Base-by-base conservation (phyloP, 2,113 vertebrate genomes). In the Catharus minimus region DNA sequence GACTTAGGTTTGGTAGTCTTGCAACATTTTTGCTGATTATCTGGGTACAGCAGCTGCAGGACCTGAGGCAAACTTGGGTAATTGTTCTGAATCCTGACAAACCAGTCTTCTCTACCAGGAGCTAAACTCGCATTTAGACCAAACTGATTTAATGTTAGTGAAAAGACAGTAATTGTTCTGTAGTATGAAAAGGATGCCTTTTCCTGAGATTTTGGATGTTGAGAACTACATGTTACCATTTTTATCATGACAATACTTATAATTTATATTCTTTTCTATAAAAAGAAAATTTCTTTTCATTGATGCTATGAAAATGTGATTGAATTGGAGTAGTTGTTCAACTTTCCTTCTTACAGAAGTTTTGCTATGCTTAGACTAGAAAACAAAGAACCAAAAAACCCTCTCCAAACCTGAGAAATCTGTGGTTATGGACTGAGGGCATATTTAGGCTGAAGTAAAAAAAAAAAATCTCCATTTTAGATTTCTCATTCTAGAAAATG, bases 361-460 rank as follows among this genome's bases (percentile, higher is more conserved):
- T 61, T 6, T 60, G 22, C 19, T 72, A 50, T 8, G 11, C 9
- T 64, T 61, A 43, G 11, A 27, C 19, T 74, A 36, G 21, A 16
- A 58, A 82, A 18, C 14, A 61, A 56, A 23, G 8, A 71, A 62
- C 20, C 6, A 2, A 41, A 56, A 78, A 69, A 52, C 50, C 15
- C 5, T 38, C n/a, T 68, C 39, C 11, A 60, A 64, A 78, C 14
- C 13, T 30, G 26, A 76, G 13, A 79, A 72, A 52, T 50, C 20
- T 47, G 15, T 68, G 4, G 6, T 50, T 73, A 75, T 0, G 3
- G 17, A 16, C 3, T 39, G 5, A 14, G 6, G 14, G 2, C 21
- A 13, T 72, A 86, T 73, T 46, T 32, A 30, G 16, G 9, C 50
- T 65, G n/a, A 74, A 61, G 33, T 67, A 52, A 36, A 33, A 43